Conservation (phyloP, 2,888 invertebrate species). For the Tetranychus piercei region DNA sequence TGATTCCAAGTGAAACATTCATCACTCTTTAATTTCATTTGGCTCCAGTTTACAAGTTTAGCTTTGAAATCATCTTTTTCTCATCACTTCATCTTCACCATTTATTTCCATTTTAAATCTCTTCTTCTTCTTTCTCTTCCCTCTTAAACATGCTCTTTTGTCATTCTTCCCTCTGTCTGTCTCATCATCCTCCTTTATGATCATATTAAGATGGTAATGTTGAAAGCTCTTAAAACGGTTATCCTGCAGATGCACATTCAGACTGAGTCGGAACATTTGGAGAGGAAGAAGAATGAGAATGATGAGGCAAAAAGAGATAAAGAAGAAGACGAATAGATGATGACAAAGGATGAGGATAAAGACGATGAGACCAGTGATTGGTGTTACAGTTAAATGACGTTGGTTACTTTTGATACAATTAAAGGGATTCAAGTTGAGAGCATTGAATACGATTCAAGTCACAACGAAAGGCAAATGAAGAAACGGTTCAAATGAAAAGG, state of each 20-base stretch:
- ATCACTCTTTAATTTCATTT: constrained; percentile 2
- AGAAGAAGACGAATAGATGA: constrained; percentile 35
- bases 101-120: constrained; percentile 5
- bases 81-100: background rate
- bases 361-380: background rate
- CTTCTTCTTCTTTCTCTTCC: constrained; percentile 9
- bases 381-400: background rate
- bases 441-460: no score
- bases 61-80: background rate
- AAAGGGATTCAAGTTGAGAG: no score
- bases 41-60: background rate
- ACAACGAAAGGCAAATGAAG: no score
- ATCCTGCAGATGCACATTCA: background rate
- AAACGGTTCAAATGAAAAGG: no score
- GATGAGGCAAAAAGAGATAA: constrained; percentile 3
- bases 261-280: background rate
- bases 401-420: background rate
- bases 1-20: background rate
- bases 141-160: constrained; percentile 22
- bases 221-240: background rate
- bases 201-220: background rate
- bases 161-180: constrained; percentile 20
- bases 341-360: constrained; percentile 28
- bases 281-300: background rate
- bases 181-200: background rate